phyloP scores from a whole-genome alignment of 2,797 vertebrate species.

The Gymnoscopelus microlampas region DNA sequence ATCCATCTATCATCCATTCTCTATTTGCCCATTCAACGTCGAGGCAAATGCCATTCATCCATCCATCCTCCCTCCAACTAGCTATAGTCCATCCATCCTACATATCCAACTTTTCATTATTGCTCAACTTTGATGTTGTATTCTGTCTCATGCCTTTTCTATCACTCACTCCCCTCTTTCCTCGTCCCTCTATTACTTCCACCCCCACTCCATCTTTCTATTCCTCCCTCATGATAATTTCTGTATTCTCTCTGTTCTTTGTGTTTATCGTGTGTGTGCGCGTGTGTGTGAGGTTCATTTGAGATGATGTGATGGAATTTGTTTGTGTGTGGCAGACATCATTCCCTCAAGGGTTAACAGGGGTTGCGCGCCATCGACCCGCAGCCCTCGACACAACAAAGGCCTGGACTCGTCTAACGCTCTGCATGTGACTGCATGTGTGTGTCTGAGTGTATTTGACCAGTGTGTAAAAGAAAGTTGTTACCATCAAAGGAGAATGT shows the following conservation, averaged over 20 bases:
- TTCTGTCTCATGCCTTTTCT: slow-evolving; percentile 22
- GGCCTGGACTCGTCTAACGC: slow-evolving; percentile 34
- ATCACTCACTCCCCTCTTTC: slow-evolving; percentile 4
- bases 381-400: slow-evolving; percentile 71
- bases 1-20: too few relatives aligned
- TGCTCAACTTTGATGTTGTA: slow-evolving; percentile 41
- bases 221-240: slow-evolving; percentile 69
- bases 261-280: slow-evolving; percentile 74
- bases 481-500: slow-evolving; percentile 46
- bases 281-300: slow-evolving; percentile 77
- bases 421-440: slow-evolving; percentile 22
- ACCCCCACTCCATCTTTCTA: slow-evolving; percentile 44
- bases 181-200: slow-evolving; percentile 16
- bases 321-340: slow-evolving; percentile 83
- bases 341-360: slow-evolving; percentile 84
- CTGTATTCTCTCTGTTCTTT: slow-evolving; percentile 69
- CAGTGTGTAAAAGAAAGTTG: slow-evolving; percentile 62
- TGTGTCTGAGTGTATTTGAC: slow-evolving; percentile 18
- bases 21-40: too few relatives aligned
- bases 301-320: slow-evolving; percentile 85
- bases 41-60: too few relatives aligned
- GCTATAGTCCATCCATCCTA: too few relatives aligned
- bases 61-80: too few relatives aligned
- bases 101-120: slow-evolving; percentile 41
- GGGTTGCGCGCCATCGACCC: slow-evolving; percentile 79